Base-by-base conservation (phyloP, 1,140 invertebrate genomes). In the Melitaea cinxia region DNA sequence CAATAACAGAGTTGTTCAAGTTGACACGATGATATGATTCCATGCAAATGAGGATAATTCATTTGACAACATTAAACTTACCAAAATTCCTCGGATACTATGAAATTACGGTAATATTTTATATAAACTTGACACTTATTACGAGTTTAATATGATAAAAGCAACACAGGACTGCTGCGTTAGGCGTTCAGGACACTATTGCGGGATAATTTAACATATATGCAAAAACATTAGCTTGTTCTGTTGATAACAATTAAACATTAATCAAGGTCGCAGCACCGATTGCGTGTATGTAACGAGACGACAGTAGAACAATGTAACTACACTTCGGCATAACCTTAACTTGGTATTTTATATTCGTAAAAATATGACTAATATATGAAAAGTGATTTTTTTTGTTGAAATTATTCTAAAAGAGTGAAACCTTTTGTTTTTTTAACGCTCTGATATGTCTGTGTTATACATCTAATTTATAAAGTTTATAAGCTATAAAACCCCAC, bases 71-170 rank as follows among this genome's bases (percentile, higher is more conserved):
- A 42, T 55, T 14, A 52, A 61, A 55, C 73, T 71, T 76, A 63
- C 73, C 73, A 71, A 23, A 67, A 65, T 14, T 68, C 71, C 70
- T 73, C 53, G 57, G 53, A 50, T 6, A 24, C 28, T 33, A 49
- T 37, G 24, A 30, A 64, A 55, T 42, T 35, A 26, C 23, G 14
- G 24, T 26, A 47, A 21, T 17, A 23, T 26, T 53, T 54, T 54
- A 45, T 56, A 45, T 45, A 10, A 17, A 45, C 15, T 55, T 45
- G 7, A 54, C 9, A 21, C 26, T 23, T 30, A 2, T 21, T 39
- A 30, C 26, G 4, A 42, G 14, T 54, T 57, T 17, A 15, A 39
- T 39, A 39, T 26, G 33, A 21, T 10, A 4, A 14, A 35, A 28
- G 26, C 23, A 9, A 33, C 1, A 49, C 26, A 49, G 21, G 28